Conservation (phyloP, 1,140 invertebrate genomes). For the Psilanteris sp. region DNA sequence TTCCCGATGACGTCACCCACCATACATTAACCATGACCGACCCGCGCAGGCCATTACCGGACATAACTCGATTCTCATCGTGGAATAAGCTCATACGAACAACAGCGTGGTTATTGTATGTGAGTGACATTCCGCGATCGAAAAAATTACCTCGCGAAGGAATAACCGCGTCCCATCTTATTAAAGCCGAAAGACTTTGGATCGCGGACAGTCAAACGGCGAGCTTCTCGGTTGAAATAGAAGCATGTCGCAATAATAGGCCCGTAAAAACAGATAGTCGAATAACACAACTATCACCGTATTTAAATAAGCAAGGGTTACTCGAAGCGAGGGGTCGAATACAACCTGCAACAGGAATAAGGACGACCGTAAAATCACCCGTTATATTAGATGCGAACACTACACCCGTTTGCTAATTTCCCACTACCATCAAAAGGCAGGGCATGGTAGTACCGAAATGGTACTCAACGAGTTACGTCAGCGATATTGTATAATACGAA, state of each 20-base stretch:
- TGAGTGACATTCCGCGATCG: conserved; percentile 5
- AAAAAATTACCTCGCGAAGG: conserved; percentile 29
- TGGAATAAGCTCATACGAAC: conserved; percentile 1
- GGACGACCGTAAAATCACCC: not conserved
- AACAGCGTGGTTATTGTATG: not conserved
- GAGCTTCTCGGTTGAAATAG: too few relatives aligned
- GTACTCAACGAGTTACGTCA: conserved; percentile 61
- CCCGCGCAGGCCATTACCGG: not conserved
- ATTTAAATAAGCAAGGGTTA: too few relatives aligned
- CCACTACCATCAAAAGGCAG: conserved; percentile 30
- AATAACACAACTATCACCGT: too few relatives aligned
- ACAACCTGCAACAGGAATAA: not conserved
- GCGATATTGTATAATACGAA: conserved; percentile 50
- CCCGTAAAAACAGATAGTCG: too few relatives aligned
- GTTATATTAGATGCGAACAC: conserved; percentile 2
- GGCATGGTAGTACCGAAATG: conserved; percentile 47
- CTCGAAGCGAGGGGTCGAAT: not conserved
- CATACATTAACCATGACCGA: too few relatives aligned
- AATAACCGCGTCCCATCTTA: not conserved
- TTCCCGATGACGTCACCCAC: not conserved
- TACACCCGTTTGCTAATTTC: conserved; percentile 15
- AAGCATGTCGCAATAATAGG: too few relatives aligned
- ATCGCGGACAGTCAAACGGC: too few relatives aligned
- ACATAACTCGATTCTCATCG: not conserved
- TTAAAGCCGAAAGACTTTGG: too few relatives aligned